Evolutionary conservation across 2,888 invertebrate species (phyloP).

Genomic region (Frankliniella intonsa): DNA sequence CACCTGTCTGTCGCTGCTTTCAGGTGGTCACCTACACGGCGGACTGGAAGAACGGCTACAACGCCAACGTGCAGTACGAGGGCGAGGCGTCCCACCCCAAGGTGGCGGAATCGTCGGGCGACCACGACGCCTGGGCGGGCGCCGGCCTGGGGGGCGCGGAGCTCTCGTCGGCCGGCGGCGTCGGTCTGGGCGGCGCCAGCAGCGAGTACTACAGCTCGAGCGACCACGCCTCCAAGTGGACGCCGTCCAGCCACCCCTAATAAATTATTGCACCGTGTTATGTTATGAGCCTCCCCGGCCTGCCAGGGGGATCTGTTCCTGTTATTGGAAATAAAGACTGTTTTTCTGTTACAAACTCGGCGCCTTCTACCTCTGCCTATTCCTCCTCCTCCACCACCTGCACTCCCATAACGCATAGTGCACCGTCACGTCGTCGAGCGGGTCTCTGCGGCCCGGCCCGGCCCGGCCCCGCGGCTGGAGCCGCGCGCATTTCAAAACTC

Average conservation of each 20-base stretch:
- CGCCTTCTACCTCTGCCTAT: too few species aligned
- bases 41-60: constrained; percentile 84
- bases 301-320: background rate
- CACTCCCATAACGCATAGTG: too few species aligned
- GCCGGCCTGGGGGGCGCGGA: background rate
- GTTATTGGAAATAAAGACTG: constrained; percentile 9
- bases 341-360: background rate
- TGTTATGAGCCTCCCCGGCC: background rate
- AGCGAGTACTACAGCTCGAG: background rate
- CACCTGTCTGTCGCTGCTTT: constrained; percentile 43
- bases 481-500: constrained; percentile 1
- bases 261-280: background rate
- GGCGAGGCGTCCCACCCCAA: constrained; percentile 58
- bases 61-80: constrained; percentile 75
- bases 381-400: too few species aligned
- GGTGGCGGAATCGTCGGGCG: background rate
- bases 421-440: too few species aligned
- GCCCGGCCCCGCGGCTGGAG: background rate
- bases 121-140: background rate
- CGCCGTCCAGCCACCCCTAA: background rate
- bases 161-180: background rate
- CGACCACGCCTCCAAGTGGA: constrained; percentile 3
- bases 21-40: constrained; percentile 81
- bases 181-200: background rate
- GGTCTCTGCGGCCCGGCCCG: too few species aligned